Base-by-base conservation (phyloP, 2,113 vertebrate genomes). In the Eidolon helvum region DNA sequence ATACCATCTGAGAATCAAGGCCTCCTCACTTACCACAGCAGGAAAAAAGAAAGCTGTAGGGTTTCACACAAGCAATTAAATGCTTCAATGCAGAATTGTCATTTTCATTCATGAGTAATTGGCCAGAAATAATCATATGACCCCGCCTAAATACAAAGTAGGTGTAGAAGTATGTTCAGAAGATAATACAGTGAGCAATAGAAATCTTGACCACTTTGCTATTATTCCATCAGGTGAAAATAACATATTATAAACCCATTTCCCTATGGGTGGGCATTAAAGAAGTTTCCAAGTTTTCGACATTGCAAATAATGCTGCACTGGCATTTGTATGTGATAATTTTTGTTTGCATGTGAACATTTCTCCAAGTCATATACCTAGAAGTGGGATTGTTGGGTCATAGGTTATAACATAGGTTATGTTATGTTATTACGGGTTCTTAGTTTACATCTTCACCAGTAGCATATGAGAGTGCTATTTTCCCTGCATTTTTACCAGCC, bases 71-170 rank as follows among this genome's bases (percentile, higher is more conserved):
- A 50, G 5, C 43, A 97, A 75, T 80, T 40, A 89, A 75, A 92
- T 80, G n/a, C 72, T 80, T 94, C 84, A 86, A 2, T 69, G 26
- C 19, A 61, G n/a, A 79, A 85, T 24, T 88, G 9, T 86, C 74
- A 75, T 90, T 94, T 94, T 43, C 16, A 48, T 48, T 80, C 26
- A 55, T 55, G 94, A 79, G 30, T 88, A 74, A 59, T 74, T 84
- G 63, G n/a, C 57, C 50, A 85, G 66, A 86, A 88, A 92, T 80
- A 69, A 86, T 90, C 57, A 77, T 33, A 77, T 96, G 61, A 40
- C n/a, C 22, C 24, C 22, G 87, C 30, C 35, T 82, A 40, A 89
- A 63, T 69, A 45, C 72, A 90, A 84, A 65, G n/a, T 4, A 61
- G 30, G 30, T 74, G 16, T n/a, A 80, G 38, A 80, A 21, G 5